Base-by-base conservation (phyloP, 2,113 vertebrate genomes). In the Clinocottus analis region DNA sequence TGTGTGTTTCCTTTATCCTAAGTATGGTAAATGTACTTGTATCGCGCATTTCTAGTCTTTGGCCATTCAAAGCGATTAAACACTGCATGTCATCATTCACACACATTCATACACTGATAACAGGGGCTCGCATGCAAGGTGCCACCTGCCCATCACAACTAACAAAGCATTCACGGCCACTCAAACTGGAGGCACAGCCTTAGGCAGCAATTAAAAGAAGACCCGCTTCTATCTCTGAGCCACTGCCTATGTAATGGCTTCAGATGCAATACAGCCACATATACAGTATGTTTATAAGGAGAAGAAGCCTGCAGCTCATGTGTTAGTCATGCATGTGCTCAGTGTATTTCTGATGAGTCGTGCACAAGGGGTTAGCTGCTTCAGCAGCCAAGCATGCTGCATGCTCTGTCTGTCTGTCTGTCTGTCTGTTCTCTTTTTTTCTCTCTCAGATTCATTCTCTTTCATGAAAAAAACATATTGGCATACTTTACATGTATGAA, bases 301-400 rank as follows among this genome's bases (percentile, higher is more conserved):
- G 35, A 69, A n/a, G 12, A 43, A 73, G 61, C 77, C 71, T 69
- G 65, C 80, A 79, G 70, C 84, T 69, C 83, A 69, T 77, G 77
- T 83, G 80, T 80, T 77, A 80, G 61, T 87, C 53, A 88, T 35
- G 82, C 68, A 13, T 83, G 81, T 63, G 66, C 80, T 84, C 70
- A 72, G 65, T 88, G 81, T 67, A 67, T 77, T 86, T 75, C 78
- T 85, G 79, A 86, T 80, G 84, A 59, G 60, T 80, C 70, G 25
- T 78, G 86, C 86, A 83, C 84, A 66, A 72, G 82, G 86, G 87
- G 76, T 88, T 90, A 79, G 73, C 62, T 88, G 87, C 89, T 89
- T 87, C 81, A 75, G 80, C 82, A 89, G 75, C 84, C 85, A 89
- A 85, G 79, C 90, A 88, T 78, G 41, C 78, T 75, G 79, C 67